Evolutionary conservation across 2,888 invertebrate species (phyloP), one percentile per base, ranked within the genome.

Genomic region (Teinopalpus imperialis): DNA sequence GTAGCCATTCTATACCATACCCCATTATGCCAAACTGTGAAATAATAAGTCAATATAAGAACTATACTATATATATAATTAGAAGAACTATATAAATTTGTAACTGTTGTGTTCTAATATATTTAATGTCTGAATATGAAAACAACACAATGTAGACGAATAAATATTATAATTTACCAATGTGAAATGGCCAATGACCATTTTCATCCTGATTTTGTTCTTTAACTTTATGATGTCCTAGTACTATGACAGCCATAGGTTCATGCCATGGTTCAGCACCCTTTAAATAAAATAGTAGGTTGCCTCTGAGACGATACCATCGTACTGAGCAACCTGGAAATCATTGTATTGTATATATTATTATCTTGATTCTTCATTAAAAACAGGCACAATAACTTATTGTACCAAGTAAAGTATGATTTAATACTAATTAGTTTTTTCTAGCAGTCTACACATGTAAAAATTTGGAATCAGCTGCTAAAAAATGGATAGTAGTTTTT

Each of bases 291-390:
- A 98, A 98, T 48, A 98, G 87, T 8, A 98, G 90, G 82, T 98
- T 98, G 48, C 98, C 98, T 60, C 96, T 91, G 24, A 98, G 91
- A 53, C 97, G 92, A 80, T 97, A 98, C 95, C 97, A 97, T 47
- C 83, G 57, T 5, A 73, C 63, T 2, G 78, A 68, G 51, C 68
- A 75, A 27, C 81, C 86, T 87, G 46, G 7, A 44, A 52, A 52
- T 23, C 9, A 26, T 26, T 4, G 1, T 18, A 16, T 31, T 16
- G 14, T 4, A 10, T 18, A 31, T 18, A n/a, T 14, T 1, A 14
- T 30, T 30, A 6, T n/a, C n/a, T n/a, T n/a, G n/a, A n/a, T n/a
- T n/a, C n/a, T n/a, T n/a, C n/a, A n/a, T n/a, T n/a, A n/a, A n/a
- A 29, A 26, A 45, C 37, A 26, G 13, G 20, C 32, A 10, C 26